Base-by-base conservation (phyloP, 2,888 invertebrate species). In the Trachelus troglodyta region DNA sequence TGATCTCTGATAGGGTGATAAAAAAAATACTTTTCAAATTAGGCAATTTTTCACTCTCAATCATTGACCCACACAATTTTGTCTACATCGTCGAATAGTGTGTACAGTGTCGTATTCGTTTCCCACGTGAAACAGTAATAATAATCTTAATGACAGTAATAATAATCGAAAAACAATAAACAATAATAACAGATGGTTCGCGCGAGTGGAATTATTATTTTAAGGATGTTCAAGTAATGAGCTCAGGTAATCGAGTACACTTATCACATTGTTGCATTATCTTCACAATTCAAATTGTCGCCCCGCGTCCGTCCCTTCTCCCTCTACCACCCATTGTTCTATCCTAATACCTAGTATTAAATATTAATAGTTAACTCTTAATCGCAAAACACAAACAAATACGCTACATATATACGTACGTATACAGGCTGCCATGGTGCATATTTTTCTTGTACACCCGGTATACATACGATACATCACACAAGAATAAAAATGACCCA, bases 201-300 rank as follows among this genome's bases (percentile, higher is more conserved):
- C 31, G 33, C 76, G 68, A 74, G 68, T 37, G 34, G 34, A 76
- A 31, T 78, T 35, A 37, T 75, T 77, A 40, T 75, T 69, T 76
- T 76, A 23, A 77, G 40, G 74, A 77, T 75, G 75, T 79, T 75
- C 74, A 75, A 79, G 75, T 77, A 79, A 76, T 73, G 75, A 75
- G 75, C 78, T 85, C 83, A 83, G 81, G 77, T 85, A 84, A 56
- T 84, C 81, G 77, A 83, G 79, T 84, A 85, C 82, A 82, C 84
- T 85, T 87, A 87, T 87, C 87, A 87, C 87, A 87, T 84, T 85
- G 83, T 82, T 86, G 80, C 83, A 78, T 83, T 82, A 79, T 80
- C 83, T 80, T 79, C 81, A 84, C 79, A 82, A 77, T 76, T 80
- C 78, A 81, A 77, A 75, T 83, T 77, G 77, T 81, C 78, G 71